Base-by-base conservation (phyloP, 2,797 vertebrate genomes). In the Hypotaenidia okinawae region DNA sequence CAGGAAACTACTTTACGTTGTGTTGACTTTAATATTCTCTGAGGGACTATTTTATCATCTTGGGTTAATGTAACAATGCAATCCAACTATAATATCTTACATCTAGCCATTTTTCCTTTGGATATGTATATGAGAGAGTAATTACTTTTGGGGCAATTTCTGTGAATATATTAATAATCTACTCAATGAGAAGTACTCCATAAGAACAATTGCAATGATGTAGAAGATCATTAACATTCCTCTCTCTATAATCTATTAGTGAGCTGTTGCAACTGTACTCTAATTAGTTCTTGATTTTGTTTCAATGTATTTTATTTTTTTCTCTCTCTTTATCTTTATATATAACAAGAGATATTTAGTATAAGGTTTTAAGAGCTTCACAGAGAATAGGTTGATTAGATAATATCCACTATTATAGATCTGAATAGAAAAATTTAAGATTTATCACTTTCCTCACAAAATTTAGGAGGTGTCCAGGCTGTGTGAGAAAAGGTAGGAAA, bases 281-380 rank as follows among this genome's bases (percentile, higher is more conserved):
- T 73, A 76, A 91, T 87, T 73, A 90, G 19, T 69, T 84, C 70
- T 70, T 82, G 63, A 76, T 93, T 93, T 74, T 92, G 51, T 69
- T 87, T 30, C 19, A 84, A 4, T 51, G 28, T 28, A 62, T 47
- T 8, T 59, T 4, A 14, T 68, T 84, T 72, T 72, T 80, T 58
- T 7, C 23, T 41, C n/a, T 67, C 45, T 84, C 32, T 70, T 30
- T 63, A 23, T 18, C 25, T 86, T 52, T 80, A 16, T 6, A 70
- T 52, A 57, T 7, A 39, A 2, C 7, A 84, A 72, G 30, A 84
- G 33, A 17, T 57, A 39, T 25, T 61, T 58, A 64, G 5, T 59
- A 19, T 8, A 67, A 66, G 25, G 47, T 84, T 78, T 90, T 43
- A 17, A 90, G 67, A 84, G 52, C 12, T 27, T 16, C 16, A 37